phyloP scores from a whole-genome alignment of 2,113 vertebrate species.

The Pteronura brasiliensis region DNA sequence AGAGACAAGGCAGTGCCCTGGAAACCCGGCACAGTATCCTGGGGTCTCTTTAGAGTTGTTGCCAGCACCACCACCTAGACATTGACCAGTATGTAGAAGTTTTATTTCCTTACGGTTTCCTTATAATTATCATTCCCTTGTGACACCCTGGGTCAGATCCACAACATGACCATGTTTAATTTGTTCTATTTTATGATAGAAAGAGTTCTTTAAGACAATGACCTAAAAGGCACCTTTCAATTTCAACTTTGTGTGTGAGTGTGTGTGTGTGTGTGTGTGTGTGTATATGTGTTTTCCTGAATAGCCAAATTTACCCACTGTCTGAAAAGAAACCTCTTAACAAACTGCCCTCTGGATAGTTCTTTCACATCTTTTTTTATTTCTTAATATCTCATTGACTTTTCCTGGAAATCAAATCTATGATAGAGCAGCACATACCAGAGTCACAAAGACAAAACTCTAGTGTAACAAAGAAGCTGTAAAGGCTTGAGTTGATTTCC shows the following conservation, averaged over 20 bases:
- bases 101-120: conserved; percentile 5
- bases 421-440: background rate
- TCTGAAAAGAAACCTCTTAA: conserved; percentile 9
- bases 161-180: background rate
- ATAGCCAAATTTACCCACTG: background rate
- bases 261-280: too few relatives aligned
- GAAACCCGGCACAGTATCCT: background rate
- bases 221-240: background rate
- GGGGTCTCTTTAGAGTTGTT: background rate
- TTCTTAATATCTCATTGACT: background rate
- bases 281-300: background rate
- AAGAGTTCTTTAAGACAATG: background rate
- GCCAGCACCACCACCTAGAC: background rate
- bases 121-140: background rate
- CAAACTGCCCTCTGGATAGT: background rate
- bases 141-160: background rate
- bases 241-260: background rate
- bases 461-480: background rate
- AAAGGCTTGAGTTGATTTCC: background rate
- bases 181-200: background rate
- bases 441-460: background rate
- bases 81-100: background rate
- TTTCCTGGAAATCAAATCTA: background rate
- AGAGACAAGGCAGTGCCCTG: background rate
- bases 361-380: background rate